These are phyloP conservation scores for Astreopora myriophthalma DNA, from an alignment of 64 coral and sea anemone species.

Conservation along the genomic window DNA sequence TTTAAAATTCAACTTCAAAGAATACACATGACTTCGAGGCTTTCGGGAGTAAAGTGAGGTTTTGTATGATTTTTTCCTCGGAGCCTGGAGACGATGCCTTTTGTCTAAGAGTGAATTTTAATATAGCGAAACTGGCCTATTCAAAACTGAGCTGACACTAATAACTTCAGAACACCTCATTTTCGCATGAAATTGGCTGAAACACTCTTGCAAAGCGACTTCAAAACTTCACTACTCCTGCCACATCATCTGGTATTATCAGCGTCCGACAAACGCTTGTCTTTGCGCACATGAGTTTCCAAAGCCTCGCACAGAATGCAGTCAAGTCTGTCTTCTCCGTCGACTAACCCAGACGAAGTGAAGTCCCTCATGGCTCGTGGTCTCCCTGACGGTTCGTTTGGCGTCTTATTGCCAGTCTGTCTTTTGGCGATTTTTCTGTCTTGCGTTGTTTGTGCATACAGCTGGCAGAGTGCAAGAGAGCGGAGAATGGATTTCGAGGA, in stretches of 20 bases:
- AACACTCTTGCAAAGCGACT: too few species aligned
- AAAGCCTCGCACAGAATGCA: background rate
- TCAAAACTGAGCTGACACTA: too few species aligned
- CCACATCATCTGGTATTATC: background rate
- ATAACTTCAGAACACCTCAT: too few species aligned
- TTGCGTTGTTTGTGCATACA: constrained; percentile 8
- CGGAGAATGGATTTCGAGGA: constrained; percentile 23
- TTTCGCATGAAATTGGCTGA: too few species aligned
- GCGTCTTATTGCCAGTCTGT: constrained; percentile 13
- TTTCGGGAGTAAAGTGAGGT: too few species aligned
- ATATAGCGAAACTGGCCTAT: too few species aligned
- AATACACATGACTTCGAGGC: too few species aligned
- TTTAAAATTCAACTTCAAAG: too few species aligned
- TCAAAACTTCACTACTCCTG: too few species aligned
- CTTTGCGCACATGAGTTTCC: background rate
- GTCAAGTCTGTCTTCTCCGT: background rate
- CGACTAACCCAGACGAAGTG: background rate
- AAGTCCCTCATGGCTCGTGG: background rate
- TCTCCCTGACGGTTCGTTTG: background rate
- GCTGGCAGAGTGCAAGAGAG: constrained; percentile 31
- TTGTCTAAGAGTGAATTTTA: too few species aligned
- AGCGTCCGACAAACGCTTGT: background rate
- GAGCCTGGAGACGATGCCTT: too few species aligned
- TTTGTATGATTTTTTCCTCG: too few species aligned
- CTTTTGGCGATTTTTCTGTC: constrained; percentile 36